phyloP scores from a whole-genome alignment of 2,797 vertebrate genomes.

The Xiphophorus birchmanni region DNA sequence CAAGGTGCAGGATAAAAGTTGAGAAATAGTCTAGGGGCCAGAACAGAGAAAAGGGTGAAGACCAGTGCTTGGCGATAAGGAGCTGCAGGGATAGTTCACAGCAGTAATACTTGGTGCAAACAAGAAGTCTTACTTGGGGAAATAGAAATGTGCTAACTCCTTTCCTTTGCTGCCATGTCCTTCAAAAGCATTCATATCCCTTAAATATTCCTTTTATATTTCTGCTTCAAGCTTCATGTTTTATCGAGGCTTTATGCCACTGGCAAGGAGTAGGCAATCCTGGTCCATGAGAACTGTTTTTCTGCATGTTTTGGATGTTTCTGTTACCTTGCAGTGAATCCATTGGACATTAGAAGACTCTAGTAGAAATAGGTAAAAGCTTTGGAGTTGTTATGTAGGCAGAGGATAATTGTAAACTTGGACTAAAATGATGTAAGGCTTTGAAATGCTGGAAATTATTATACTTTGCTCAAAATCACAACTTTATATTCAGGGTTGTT shows the following conservation, averaged over 20 bases:
- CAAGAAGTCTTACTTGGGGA: conserved; percentile 74
- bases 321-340: neutral
- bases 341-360: neutral
- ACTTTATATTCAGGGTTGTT: neutral
- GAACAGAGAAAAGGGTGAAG: conserved; percentile 21
- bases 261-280: neutral
- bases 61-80: conserved; percentile 64
- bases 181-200: neutral
- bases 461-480: neutral
- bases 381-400: neutral
- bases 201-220: neutral
- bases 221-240: neutral
- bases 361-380: neutral
- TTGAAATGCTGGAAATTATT: neutral
- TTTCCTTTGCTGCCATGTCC: conserved; percentile 19
- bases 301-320: neutral
- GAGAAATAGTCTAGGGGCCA: conserved; percentile 15
- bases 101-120: conserved; percentile 68
- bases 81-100: conserved; percentile 79
- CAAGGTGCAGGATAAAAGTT: conserved; percentile 22
- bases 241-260: neutral
- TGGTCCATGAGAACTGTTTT: neutral
- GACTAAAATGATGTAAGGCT: neutral
- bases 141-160: conserved; percentile 79
- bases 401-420: neutral